Conservation (phyloP, 2,113 vertebrate species). For the Prolemur simus region DNA sequence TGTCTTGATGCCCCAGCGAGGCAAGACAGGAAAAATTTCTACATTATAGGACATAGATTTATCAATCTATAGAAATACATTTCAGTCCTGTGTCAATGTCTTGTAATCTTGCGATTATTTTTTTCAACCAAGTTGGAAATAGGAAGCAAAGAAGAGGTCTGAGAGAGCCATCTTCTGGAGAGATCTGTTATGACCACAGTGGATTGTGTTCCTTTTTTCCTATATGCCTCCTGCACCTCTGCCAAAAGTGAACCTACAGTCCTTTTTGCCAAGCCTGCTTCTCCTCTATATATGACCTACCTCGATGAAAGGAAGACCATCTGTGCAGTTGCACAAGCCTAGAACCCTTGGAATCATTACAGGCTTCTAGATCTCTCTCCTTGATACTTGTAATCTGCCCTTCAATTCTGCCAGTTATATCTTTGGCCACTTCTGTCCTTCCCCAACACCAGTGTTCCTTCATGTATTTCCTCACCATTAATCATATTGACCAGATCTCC, state of each 20-base stretch:
- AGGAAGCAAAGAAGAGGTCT: slow-evolving; percentile 24
- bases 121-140: neutral
- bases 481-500: neutral
- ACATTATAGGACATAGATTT: neutral
- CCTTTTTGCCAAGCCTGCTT: neutral
- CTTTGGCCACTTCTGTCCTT: neutral
- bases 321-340: too few relatives aligned
- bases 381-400: neutral
- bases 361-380: neutral
- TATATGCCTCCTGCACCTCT: neutral
- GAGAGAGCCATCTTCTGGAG: slow-evolving; percentile 71
- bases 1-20: neutral
- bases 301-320: neutral
- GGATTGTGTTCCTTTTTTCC: neutral
- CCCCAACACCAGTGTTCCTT: neutral
- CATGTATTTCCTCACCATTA: neutral
- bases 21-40: neutral
- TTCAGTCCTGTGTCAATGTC: neutral
- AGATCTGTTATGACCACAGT: neutral
- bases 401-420: neutral
- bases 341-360: neutral
- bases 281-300: neutral
- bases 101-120: neutral
- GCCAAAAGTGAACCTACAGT: neutral
- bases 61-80: neutral